These are phyloP conservation scores for Drosophila murphyi DNA, from an alignment of 1,140 invertebrate species.

Conservation along the genomic window DNA sequence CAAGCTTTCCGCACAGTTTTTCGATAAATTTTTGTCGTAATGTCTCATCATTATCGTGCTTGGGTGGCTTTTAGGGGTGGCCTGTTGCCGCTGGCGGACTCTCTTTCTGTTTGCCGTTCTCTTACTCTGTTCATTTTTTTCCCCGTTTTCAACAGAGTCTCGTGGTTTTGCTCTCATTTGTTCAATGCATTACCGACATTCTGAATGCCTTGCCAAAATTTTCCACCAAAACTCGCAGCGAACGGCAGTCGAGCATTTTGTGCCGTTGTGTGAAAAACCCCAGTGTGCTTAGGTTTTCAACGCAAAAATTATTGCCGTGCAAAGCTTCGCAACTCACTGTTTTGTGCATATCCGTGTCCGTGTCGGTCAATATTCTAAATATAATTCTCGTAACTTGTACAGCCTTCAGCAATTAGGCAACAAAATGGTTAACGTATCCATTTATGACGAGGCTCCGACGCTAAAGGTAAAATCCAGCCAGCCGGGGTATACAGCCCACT, in stretches of 20 bases:
- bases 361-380: slow-evolving; percentile 38
- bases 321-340: slow-evolving; percentile 42
- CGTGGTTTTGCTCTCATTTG: slow-evolving; percentile 22
- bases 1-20: slow-evolving; percentile 35
- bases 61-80: slow-evolving; percentile 67
- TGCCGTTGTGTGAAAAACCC: slow-evolving; percentile 52
- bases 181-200: slow-evolving; percentile 60
- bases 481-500: slow-evolving; percentile 1
- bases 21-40: slow-evolving; percentile 50
- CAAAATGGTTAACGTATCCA: slow-evolving; percentile 83
- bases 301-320: slow-evolving; percentile 43
- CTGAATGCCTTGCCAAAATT: slow-evolving; percentile 63
- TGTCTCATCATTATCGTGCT: slow-evolving; percentile 7
- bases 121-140: slow-evolving; percentile 22
- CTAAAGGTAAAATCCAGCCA: slow-evolving; percentile 68
- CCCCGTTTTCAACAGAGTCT: slow-evolving; percentile 33
- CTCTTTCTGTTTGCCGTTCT: slow-evolving; percentile 3
- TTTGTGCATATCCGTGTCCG: slow-evolving; percentile 54
- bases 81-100: slow-evolving; percentile 52
- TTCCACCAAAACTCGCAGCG: slow-evolving; percentile 58
- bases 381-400: slow-evolving; percentile 44
- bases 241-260: slow-evolving; percentile 58
- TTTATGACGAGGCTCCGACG: slow-evolving; percentile 76
- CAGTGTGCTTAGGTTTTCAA: slow-evolving; percentile 21
- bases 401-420: slow-evolving; percentile 46